A percentile compares a stretch with the other conserved stretches of the same genome.
Evolutionary conservation across 1,140 invertebrate species (phyloP).

Genomic region (Penaeus indicus): DNA sequence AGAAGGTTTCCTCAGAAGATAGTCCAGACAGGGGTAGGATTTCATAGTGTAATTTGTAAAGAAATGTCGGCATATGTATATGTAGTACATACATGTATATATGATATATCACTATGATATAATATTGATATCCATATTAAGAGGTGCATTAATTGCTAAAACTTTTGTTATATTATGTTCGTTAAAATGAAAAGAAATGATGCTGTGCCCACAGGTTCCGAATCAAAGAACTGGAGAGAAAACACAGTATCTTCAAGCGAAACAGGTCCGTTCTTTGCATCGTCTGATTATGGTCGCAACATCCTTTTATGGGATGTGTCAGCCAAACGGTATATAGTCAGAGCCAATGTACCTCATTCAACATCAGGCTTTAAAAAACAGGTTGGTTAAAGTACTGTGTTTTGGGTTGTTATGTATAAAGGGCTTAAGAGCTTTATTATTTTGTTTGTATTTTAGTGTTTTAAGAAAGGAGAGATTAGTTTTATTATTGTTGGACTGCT

Average conservation of each 20-base stretch:
- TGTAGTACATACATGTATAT: background rate
- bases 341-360: slow-evolving; percentile 11
- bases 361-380: slow-evolving; percentile 35
- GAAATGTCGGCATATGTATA: too few species aligned
- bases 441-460: too few species aligned
- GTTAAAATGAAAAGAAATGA: background rate
- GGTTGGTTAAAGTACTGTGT: slow-evolving; percentile 20
- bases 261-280: slow-evolving; percentile 52
- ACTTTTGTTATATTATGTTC: background rate
- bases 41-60: too few species aligned
- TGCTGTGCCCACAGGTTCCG: background rate
- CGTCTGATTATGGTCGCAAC: slow-evolving; percentile 58
- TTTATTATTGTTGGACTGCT: too few species aligned
- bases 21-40: slow-evolving; percentile 19
- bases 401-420: too few species aligned
- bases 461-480: too few species aligned
- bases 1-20: background rate
- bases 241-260: background rate
- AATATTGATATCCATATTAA: too few species aligned
- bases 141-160: too few species aligned
- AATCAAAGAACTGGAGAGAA: background rate
- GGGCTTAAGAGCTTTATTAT: too few species aligned
- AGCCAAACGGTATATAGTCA: slow-evolving; percentile 50
- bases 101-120: too few species aligned
- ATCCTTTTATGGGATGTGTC: slow-evolving; percentile 59